Evolutionary conservation across 2,888 invertebrate genomes (phyloP).

Genomic region (Napeogenes inachia): DNA sequence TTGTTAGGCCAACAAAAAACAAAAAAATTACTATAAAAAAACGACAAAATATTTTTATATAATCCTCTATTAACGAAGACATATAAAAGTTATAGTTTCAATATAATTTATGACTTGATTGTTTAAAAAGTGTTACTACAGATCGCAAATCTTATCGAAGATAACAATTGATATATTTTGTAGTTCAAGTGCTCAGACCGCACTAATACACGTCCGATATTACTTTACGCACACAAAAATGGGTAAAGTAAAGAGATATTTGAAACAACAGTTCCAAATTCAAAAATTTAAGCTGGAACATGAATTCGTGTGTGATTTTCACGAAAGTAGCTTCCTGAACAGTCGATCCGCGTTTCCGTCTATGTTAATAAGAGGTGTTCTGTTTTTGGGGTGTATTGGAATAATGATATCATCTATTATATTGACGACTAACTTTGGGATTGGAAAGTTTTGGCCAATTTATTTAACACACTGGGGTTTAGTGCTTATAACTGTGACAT

Average conservation of each 20-base stretch:
- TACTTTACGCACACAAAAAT: slow-evolving; percentile 36
- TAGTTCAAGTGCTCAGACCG: slow-evolving; percentile 12
- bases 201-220: neutral
- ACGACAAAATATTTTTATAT: too few relatives aligned
- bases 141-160: slow-evolving; percentile 31
- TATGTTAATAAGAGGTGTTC: slow-evolving; percentile 44
- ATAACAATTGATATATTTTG: slow-evolving; percentile 21
- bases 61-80: too few relatives aligned
- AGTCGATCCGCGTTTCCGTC: slow-evolving; percentile 49
- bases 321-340: slow-evolving; percentile 50
- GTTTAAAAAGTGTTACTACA: slow-evolving; percentile 7
- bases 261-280: slow-evolving; percentile 46
- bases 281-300: slow-evolving; percentile 48
- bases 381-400: slow-evolving; percentile 50
- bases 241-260: slow-evolving; percentile 51
- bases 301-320: slow-evolving; percentile 52
- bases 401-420: slow-evolving; percentile 49
- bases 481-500: slow-evolving; percentile 46
- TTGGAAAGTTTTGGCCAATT: slow-evolving; percentile 50
- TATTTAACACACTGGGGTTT: slow-evolving; percentile 68
- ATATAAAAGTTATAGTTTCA: neutral
- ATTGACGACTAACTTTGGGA: slow-evolving; percentile 31
- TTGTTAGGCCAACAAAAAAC: too few relatives aligned
- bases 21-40: too few relatives aligned
- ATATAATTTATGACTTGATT: slow-evolving; percentile 6